phyloP scores from a whole-genome alignment of 2,888 invertebrate genomes.

The Cryptocephalus moraei region DNA sequence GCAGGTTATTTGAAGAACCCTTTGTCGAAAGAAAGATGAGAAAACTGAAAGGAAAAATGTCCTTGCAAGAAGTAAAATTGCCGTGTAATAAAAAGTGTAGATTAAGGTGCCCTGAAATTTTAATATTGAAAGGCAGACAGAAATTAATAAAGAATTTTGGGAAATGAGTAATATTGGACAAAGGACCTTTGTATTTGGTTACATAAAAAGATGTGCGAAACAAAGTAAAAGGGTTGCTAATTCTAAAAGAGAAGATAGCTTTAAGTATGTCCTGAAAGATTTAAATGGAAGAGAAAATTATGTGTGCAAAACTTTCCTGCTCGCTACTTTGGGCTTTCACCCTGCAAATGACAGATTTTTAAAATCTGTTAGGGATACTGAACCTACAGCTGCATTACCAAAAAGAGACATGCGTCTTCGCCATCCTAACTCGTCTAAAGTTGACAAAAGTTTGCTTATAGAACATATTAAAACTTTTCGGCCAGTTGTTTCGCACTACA shows the following conservation, averaged over 20 bases:
- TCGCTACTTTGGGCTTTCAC: conserved; percentile 2
- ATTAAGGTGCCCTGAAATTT: no score
- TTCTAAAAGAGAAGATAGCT: conserved; percentile 1
- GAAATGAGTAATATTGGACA: no score
- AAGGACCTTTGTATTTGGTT: no score
- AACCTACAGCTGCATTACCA: conserved; percentile 1
- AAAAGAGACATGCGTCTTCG: conserved; percentile 2
- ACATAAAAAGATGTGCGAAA: no score
- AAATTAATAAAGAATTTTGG: no score
- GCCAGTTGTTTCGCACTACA: conserved; percentile 13
- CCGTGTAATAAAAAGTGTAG: no score
- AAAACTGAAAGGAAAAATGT: no score
- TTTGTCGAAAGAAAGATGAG: no score
- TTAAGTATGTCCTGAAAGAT: conserved; percentile 3
- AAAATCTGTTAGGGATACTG: conserved; percentile 3
- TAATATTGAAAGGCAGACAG: no score
- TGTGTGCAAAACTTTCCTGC: conserved; percentile 1
- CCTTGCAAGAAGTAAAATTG: no score
- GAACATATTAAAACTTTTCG: conserved; percentile 4
- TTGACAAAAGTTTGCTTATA: conserved; percentile 4
- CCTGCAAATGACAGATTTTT: conserved; percentile 5
- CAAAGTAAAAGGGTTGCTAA: no score
- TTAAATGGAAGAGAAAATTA: neutral
- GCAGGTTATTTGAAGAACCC: no score
- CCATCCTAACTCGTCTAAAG: conserved; percentile 2